phyloP scores from a whole-genome alignment of 2,797 vertebrate species.

The Moxostoma hubbsi region DNA sequence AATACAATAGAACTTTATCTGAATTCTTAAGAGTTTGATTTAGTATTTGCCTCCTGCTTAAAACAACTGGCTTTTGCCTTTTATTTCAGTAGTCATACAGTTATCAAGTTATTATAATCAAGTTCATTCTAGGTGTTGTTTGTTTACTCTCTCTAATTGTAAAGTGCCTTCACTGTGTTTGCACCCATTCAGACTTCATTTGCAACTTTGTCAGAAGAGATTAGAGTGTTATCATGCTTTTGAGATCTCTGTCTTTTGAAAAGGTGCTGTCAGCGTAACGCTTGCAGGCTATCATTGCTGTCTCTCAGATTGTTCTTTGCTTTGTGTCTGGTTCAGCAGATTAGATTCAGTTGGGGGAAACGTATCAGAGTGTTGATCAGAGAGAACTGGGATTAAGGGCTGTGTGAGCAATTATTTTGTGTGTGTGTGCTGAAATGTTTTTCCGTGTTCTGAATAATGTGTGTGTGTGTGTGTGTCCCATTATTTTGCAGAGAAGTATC shows the following conservation, averaged over 20 bases:
- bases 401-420: background rate
- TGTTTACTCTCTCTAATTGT: slow-evolving; percentile 22
- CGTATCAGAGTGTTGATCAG: slow-evolving; percentile 26
- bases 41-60: background rate
- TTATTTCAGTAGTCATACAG: background rate
- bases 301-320: background rate
- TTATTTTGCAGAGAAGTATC: slow-evolving; percentile 1
- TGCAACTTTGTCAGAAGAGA: slow-evolving; percentile 27
- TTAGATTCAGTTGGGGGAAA: slow-evolving; percentile 14
- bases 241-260: background rate
- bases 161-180: slow-evolving; percentile 23
- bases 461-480: background rate
- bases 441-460: no score
- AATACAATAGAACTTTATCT: background rate
- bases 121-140: slow-evolving; percentile 2
- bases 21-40: slow-evolving; percentile 8
- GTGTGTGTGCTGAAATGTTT: no score
- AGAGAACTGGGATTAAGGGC: slow-evolving; percentile 12
- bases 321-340: slow-evolving; percentile 13
- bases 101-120: slow-evolving; percentile 29
- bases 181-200: slow-evolving; percentile 34
- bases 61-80: background rate
- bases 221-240: slow-evolving; percentile 18
- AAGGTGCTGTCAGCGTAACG: background rate
- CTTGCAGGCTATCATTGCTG: slow-evolving; percentile 1